Base-by-base conservation (phyloP, 2,113 vertebrate species). In the Pao palembangensis region DNA sequence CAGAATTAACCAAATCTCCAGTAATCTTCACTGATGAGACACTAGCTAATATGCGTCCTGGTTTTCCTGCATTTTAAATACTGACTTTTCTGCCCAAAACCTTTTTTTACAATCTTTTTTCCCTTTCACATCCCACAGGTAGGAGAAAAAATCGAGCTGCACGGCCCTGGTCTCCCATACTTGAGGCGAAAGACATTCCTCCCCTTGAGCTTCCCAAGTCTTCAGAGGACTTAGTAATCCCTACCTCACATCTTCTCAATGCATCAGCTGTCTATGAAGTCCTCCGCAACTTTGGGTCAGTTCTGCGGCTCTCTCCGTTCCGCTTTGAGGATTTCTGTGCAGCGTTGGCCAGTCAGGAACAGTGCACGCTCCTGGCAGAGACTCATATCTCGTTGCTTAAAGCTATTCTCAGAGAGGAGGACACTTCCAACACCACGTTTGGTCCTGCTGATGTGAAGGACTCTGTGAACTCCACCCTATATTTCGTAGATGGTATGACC, bases 311-410 rank as follows among this genome's bases (percentile, higher is more conserved):
- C 52, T 98, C 97, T 49, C 95, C 94, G 44, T 99, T 99, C 89
- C 94, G 97, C 83, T 98, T 99, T 84, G 97, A 99, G 92, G 97
- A 99, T 88, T 99, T 99, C 73, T 96, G 95, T 44, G 94, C 96
- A 0, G 94, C 97, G 23, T 80, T 99, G 80, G 93, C 94, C 67
- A 94, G 96, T 82, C 95, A 95, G 80, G 97, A 99, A 86, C 96
- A 99, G 87, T 99, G 97, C 85, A 97, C 94, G 0, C 91, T 99
- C 75, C 92, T 99, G 92, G 96, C 97, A 5, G 97, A 98, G 91
- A 98, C 94, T 68, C 97, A 99, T 59, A 92, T 95, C 58, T 90
- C 95, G 25, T 91, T 99, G 81, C 88, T 99, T 77, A 99, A 98
- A 88, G 96, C 97, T 51, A 97, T 99, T 88, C 92, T 99, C 79